Conservation (phyloP, 2,888 invertebrate species). For the Drosophila ustulata region DNA sequence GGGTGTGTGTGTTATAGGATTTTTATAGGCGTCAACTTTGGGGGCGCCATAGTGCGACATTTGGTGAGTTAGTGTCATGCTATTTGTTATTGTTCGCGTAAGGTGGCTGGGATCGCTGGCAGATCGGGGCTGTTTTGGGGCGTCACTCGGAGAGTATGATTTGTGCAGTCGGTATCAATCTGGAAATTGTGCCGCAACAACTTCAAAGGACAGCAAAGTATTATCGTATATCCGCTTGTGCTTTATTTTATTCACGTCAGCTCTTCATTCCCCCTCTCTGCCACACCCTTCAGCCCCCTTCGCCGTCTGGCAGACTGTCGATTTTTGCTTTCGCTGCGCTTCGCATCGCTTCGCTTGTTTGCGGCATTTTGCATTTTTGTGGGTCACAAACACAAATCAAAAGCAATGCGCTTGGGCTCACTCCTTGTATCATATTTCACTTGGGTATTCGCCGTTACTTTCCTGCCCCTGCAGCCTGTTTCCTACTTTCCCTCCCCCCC, state of each 20-base stretch:
- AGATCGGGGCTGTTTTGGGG: background rate
- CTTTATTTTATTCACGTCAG: constrained; percentile 27
- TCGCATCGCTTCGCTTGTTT: constrained; percentile 56
- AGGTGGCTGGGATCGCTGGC: constrained; percentile 1
- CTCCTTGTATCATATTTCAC: constrained; percentile 74
- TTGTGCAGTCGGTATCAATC: constrained; percentile 52
- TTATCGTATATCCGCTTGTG: constrained; percentile 63
- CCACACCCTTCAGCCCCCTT: constrained; percentile 8
- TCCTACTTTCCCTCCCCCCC: constrained; percentile 25
- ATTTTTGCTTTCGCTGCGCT: constrained; percentile 44
- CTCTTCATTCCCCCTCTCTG: background rate
- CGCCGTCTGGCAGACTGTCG: constrained; percentile 46
- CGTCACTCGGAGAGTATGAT: constrained; percentile 23
- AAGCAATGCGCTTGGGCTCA: constrained; percentile 63
- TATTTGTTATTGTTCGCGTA: constrained; percentile 49
- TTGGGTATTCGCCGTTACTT: constrained; percentile 59
- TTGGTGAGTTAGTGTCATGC: constrained; percentile 65
- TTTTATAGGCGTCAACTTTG: constrained; percentile 69
- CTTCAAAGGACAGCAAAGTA: constrained; percentile 45
- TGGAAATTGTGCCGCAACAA: constrained; percentile 23
- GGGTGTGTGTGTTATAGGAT: constrained; percentile 15
- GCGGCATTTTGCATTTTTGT: constrained; percentile 72
- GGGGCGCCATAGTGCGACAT: constrained; percentile 58
- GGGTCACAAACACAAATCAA: constrained; percentile 77
- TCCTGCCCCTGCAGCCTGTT: background rate